A percentile compares a stretch with the other conserved stretches of the same genome.
These are phyloP conservation scores for Petrocephalus sullivani DNA, from an alignment of 2,797 vertebrate species.

Conservation along the genomic window DNA sequence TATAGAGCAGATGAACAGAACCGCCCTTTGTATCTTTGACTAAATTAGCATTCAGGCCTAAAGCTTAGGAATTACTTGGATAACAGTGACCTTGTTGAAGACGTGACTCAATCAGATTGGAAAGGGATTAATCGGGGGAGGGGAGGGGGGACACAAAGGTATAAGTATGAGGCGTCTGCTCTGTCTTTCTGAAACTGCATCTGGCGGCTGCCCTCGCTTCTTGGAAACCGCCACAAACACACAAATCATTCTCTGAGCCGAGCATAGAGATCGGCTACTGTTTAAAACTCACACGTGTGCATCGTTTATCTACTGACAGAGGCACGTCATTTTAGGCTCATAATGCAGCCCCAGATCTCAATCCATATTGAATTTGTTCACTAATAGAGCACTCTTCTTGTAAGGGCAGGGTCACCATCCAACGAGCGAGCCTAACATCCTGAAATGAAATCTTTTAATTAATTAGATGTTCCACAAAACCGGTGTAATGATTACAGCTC, in stretches of 20 bases:
- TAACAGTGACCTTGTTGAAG: slow-evolving; percentile 21
- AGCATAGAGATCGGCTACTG: background rate
- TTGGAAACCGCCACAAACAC: background rate
- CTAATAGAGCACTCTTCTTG: slow-evolving; percentile 28
- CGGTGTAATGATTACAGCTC: slow-evolving; percentile 46
- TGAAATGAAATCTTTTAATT: slow-evolving; percentile 46
- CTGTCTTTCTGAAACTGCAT: background rate
- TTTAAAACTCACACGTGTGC: background rate
- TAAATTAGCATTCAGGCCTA: slow-evolving; percentile 34
- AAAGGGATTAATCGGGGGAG: slow-evolving; percentile 27
- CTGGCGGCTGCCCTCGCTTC: background rate
- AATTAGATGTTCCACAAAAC: slow-evolving; percentile 52
- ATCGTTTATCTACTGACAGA: background rate
- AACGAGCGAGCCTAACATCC: slow-evolving; percentile 40
- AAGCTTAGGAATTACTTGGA: slow-evolving; percentile 32
- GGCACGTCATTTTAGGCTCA: background rate
- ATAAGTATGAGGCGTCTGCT: slow-evolving; percentile 10
- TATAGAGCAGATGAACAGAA: slow-evolving; percentile 18
- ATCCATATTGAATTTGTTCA: slow-evolving; percentile 36
- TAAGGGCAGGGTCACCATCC: slow-evolving; percentile 34
- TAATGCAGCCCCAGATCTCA: background rate
- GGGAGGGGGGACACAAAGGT: slow-evolving; percentile 6
- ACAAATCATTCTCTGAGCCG: background rate
- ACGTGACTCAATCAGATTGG: slow-evolving; percentile 28
- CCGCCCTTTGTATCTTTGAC: slow-evolving; percentile 2